Evolutionary conservation across 2,797 vertebrate species (phyloP), one percentile per base, ranked within the genome.

Genomic region (Phyllotis vaccarum): DNA sequence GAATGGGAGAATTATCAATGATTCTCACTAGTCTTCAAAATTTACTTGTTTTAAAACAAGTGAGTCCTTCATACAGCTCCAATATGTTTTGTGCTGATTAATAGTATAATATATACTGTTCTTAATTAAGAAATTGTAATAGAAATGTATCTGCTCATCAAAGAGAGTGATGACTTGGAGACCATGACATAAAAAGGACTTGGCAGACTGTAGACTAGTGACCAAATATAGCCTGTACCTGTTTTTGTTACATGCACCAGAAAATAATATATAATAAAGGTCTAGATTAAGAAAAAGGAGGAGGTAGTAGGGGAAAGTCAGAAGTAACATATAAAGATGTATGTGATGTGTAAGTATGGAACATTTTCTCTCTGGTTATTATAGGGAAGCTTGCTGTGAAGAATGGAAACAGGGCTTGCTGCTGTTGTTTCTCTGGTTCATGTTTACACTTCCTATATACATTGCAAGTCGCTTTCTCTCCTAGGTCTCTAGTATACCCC

Each of bases 111-210:
- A 83, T 31, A 91, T 56, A 88, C 37, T 58, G 31, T 85, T 74
- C 17, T 72, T 88, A 93, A 89, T n/a, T 37, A 74, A 90, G 22
- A 27, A 60, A 64, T 60, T 91, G 46, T 86, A 83, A 87, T 37
- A 70, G 27, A 22, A 52, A 75, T 58, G 56, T 31, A 40, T 29
- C 27, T 52, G 85, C 24, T 88, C 78, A 9, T 46, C 37, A 68
- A 88, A 89, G 27, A 90, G 34, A 46, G 37, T n/a, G 13, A 27
- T 0, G 1, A 11, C 70, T 3, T 58, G 2, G 68, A 75, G 68
- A 82, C 8, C 2, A 31, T 34, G 13, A 7, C 12, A 34, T 56
- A 78, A 66, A 89, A 34, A 72, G 56, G 17, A 86, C 54, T 94
- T 13, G 40, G 49, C 9, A 54, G 56, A 90, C 6, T 46, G 24